Evolutionary conservation across 2,113 vertebrate species (phyloP).

Genomic region (Rynchops niger): DNA sequence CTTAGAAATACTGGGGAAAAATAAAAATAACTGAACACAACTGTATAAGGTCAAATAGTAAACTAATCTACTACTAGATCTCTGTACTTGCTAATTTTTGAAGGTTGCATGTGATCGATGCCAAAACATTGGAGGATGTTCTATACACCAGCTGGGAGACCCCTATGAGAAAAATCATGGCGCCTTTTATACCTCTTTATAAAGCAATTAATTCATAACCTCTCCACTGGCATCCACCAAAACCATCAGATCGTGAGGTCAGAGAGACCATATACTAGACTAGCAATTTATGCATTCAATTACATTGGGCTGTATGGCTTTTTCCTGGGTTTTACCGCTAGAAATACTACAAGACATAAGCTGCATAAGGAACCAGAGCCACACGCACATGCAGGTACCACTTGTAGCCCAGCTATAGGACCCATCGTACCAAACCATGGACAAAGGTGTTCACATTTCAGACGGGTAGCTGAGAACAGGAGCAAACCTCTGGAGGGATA

Average conservation of each 20-base stretch:
- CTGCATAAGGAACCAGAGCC: not conserved
- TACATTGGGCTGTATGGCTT: not conserved
- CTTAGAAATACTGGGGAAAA: not conserved
- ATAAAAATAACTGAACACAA: not conserved
- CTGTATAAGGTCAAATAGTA: not conserved
- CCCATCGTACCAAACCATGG: not conserved
- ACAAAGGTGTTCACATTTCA: not conserved
- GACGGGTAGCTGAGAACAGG: not conserved
- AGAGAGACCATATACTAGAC: not conserved
- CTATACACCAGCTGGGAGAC: not conserved
- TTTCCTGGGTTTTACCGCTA: not conserved
- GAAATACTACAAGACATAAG: not conserved
- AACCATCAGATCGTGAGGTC: not conserved
- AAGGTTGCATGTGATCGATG: not conserved
- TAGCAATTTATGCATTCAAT: not conserved
- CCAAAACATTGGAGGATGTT: not conserved
- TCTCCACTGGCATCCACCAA: not conserved
- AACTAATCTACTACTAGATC: not conserved
- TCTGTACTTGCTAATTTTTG: not conserved
- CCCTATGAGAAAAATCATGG: not conserved
- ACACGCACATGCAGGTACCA: not conserved
- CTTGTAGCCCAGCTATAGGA: not conserved
- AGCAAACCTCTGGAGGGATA: not conserved
- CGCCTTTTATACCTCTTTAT: not conserved
- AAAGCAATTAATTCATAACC: not conserved